phyloP scores from a whole-genome alignment of 2,888 invertebrate genomes.

The Mystacides longicornis region DNA sequence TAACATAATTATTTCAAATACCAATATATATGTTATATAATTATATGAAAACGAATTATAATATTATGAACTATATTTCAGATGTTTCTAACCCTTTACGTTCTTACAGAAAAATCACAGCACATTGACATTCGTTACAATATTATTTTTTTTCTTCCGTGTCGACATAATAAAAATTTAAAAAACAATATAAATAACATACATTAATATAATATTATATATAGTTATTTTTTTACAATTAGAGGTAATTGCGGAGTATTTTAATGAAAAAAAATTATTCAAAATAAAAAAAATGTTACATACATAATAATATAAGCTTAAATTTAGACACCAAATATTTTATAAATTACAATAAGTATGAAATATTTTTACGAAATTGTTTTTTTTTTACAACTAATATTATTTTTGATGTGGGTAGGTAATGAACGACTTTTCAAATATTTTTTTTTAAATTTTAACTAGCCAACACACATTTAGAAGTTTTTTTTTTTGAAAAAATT shows the following conservation, averaged over 20 bases:
- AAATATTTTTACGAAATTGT: not conserved
- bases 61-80: no score
- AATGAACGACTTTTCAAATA: not conserved
- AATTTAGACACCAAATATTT: not conserved
- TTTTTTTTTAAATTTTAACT: not conserved
- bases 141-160: slow-evolving; percentile 11
- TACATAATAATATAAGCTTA: not conserved
- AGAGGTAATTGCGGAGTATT: slow-evolving; percentile 16
- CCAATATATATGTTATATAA: no score
- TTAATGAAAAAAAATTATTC: not conserved
- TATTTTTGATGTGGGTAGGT: not conserved
- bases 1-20: slow-evolving; percentile 44
- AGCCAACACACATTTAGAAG: slow-evolving; percentile 1
- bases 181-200: not conserved
- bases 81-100: slow-evolving; percentile 3
- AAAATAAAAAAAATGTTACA: not conserved
- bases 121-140: slow-evolving; percentile 11
- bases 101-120: slow-evolving; percentile 26
- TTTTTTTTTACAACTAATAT: not conserved
- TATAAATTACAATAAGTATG: not conserved
- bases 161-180: slow-evolving; percentile 4
- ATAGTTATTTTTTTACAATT: slow-evolving; percentile 5
- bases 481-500: slow-evolving; percentile 7
- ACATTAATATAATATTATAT: not conserved
- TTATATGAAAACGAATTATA: no score